Conservation (phyloP, 2,888 invertebrate genomes). For the Allygus modestus region DNA sequence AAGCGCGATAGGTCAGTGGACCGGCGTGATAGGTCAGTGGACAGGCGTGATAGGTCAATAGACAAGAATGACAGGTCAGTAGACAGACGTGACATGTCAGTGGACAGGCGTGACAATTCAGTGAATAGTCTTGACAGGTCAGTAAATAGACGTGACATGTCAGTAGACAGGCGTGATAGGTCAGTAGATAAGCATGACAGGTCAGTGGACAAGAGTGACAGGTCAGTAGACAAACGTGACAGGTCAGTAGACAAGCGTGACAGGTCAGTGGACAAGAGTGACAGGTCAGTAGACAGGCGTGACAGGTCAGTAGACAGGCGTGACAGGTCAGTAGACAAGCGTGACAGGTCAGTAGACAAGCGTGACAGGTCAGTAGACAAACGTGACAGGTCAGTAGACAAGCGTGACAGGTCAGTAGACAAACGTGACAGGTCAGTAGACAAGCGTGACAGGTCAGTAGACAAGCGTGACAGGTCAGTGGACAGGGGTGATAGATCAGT, state of each 20-base stretch:
- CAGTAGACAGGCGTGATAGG: neutral
- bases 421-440: neutral
- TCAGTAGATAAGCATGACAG: neutral
- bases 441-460: neutral
- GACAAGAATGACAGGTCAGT: neutral
- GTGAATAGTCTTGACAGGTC: neutral
- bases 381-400: neutral
- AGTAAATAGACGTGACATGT: neutral
- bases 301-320: neutral
- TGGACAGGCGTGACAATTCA: neutral
- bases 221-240: neutral
- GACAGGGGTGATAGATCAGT: neutral
- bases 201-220: neutral
- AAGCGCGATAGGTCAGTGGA: neutral
- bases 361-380: slow-evolving; percentile 1
- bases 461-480: neutral
- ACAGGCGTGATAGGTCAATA: neutral
- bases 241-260: neutral
- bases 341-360: neutral
- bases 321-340: neutral
- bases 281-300: neutral
- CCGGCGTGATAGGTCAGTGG: neutral
- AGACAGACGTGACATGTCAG: neutral
- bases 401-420: neutral
- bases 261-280: neutral